Evolutionary conservation across 2,888 invertebrate species (phyloP), one percentile per base, ranked within the genome.

Genomic region (Phyto melanocephala): DNA sequence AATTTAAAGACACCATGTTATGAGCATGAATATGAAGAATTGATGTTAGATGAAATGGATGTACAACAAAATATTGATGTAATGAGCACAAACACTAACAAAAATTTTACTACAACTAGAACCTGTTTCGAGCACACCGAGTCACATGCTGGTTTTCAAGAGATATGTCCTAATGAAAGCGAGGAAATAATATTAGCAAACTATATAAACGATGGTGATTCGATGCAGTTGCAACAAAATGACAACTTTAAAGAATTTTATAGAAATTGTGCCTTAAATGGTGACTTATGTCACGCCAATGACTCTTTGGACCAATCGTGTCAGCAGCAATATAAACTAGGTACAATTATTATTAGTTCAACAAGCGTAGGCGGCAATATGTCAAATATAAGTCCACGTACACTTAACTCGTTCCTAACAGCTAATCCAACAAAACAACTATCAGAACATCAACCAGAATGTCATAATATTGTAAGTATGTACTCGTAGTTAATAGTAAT

Each of bases 261-360:
- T 24, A 45, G 45, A 37, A 75, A 3, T 28, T 58, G 24, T 47
- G 22, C 35, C 20, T 28, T 58, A 15, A 6, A 17, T 47, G 17
- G 54, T 15, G 22, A 68, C 20, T 20, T 28, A 37, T 62, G 58
- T 17, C 17, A 52, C 2, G 42, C 2, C 33, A 42, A 45, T 35
- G 50, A 37, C 8, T 45, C 22, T 10, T 45, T 72, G 28, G 35
- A 47, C 24, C 37, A 54, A 63, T 42, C 28, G 7, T 52, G 52
- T 15, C 79, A 81, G 15, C 77, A 74, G 22, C 80, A 87, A 63
- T 86, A 84, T 77, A 87, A 87, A 52, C 63, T 87, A n/a, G 87
- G 86, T 4, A 88, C 87, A 4, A 86, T 87, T 22, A 86, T 87
- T 24, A 86, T 87, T 24, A 87, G 86, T 47, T 79, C 85, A 17